Evolutionary conservation across 2,797 vertebrate genomes (phyloP), one percentile per base, ranked within the genome.

Genomic region (Aldrovandia affinis): DNA sequence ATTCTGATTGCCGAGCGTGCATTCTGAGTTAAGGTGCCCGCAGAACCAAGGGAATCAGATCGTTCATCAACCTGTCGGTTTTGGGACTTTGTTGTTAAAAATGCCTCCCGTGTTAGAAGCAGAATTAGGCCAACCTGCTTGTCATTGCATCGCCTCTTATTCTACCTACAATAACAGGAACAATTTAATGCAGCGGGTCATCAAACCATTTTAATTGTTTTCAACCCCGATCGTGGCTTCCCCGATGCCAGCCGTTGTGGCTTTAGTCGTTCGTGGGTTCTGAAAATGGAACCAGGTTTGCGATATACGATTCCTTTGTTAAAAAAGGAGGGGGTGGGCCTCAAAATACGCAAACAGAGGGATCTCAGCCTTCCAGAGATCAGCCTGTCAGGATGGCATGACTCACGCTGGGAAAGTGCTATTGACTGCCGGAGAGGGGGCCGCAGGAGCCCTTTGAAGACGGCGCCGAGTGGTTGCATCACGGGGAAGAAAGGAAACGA

Each of bases 181-280:
- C 54, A 39, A 81, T n/a, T 39, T 25, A 81, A 25, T 42, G 33
- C 55, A 36, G 33, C 33, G 1, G 18, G 42, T 14, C 30, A 25
- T 8, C 79, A 59, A 61, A 81, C 54, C 61, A 55, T 59, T 59
- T 81, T 81, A 59, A 78, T 78, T 78, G 77, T 30, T 54, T 52
- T 78, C 20, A 59, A 39, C 52, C 5, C 30, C 25, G 54, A 59
- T 59, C 55, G 9, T 33, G 79, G 6, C n/a, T n/a, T 42, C 25
- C 77, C n/a, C n/a, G n/a, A n/a, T 15, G 25, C 8, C 77, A 52
- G 77, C 54, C 77, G 54, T 30, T 52, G 28, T 47, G 14, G 47
- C 44, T 78, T 78, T 30, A 50, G 42, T 52, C 28, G 39, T 52
- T 78, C 6, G 77, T 78, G 28, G 22, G 75, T 30, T 50, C 44